phyloP scores from a whole-genome alignment of 2,888 invertebrate species.

The Margaritifera margaritifera region DNA sequence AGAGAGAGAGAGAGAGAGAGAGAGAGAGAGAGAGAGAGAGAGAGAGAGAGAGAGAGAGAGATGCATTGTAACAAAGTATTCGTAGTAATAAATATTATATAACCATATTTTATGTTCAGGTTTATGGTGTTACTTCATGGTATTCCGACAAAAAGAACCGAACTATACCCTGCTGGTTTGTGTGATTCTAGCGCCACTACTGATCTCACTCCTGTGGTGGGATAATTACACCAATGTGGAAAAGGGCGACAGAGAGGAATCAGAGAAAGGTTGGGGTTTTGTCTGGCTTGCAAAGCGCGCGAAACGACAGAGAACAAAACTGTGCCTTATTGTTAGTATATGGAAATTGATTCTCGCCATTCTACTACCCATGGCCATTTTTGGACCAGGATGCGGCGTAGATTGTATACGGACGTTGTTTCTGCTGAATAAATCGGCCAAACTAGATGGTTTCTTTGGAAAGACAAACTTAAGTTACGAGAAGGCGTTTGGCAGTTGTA shows the following conservation, averaged over 20 bases:
- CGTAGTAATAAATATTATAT: no score
- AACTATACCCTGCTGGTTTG: conserved; percentile 78
- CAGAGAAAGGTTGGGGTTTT: conserved; percentile 13
- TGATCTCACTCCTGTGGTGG: conserved; percentile 97
- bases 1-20: no score
- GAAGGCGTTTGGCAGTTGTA: conserved; percentile 20
- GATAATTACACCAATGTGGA: conserved; percentile 87
- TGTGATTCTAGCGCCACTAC: conserved; percentile 76
- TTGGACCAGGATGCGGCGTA: conserved; percentile 21
- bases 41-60: no score
- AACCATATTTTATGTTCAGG: conserved; percentile 5
- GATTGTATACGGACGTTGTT: conserved; percentile 41
- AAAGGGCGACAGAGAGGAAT: conserved; percentile 16
- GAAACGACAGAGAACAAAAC: conserved; percentile 35
- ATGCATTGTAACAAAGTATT: no score
- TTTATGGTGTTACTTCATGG: conserved; percentile 27
- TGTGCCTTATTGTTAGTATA: conserved; percentile 25
- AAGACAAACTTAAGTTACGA: conserved; percentile 20
- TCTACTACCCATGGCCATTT: conserved; percentile 40
- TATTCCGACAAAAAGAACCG: conserved; percentile 4
- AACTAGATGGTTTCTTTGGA: conserved; percentile 23
- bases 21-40: no score
- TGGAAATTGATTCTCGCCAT: conserved; percentile 54
- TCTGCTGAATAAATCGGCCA: conserved; percentile 16
- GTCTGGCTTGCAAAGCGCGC: conserved; percentile 30